Evolutionary conservation across 2,797 vertebrate species (phyloP).

Genomic region (Phoxinus dragarum): DNA sequence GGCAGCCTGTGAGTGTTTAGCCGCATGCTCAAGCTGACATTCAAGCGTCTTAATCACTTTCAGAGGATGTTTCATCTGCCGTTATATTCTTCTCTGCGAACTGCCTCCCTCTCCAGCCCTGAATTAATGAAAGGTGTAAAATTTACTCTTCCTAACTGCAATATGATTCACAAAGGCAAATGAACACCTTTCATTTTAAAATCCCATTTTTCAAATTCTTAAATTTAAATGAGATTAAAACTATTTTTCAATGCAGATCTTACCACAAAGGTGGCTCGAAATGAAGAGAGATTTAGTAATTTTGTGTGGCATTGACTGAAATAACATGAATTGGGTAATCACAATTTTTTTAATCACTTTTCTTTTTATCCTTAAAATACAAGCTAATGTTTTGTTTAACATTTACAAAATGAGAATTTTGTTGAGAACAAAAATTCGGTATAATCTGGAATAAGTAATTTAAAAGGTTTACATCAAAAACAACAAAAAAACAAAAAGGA

Average conservation of each 20-base stretch:
- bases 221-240: constrained; percentile 66
- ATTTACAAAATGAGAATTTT: neutral
- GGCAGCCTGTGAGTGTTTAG: constrained; percentile 68
- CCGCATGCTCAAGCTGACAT: constrained; percentile 69
- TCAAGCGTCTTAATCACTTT: constrained; percentile 70
- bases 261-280: constrained; percentile 41
- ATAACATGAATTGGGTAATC: constrained; percentile 1
- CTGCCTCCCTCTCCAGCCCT: constrained; percentile 55
- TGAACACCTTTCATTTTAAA: constrained; percentile 69
- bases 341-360: neutral
- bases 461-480: neutral
- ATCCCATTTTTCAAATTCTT: constrained; percentile 60
- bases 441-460: neutral
- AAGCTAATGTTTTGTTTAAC: neutral
- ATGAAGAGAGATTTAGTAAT: constrained; percentile 42
- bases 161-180: constrained; percentile 65
- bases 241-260: constrained; percentile 50
- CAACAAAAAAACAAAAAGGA: neutral
- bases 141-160: constrained; percentile 58
- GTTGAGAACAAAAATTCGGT: neutral
- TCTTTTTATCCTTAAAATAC: neutral
- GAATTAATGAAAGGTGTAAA: constrained; percentile 69
- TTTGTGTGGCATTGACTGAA: constrained; percentile 24
- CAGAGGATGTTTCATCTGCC: constrained; percentile 57
- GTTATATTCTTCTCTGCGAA: constrained; percentile 52